Percentiles rank a stretch among this genome's conserved stretches.
Evolutionary conservation across 2,888 invertebrate species (phyloP).

Genomic region (Drosophila bunnanda): DNA sequence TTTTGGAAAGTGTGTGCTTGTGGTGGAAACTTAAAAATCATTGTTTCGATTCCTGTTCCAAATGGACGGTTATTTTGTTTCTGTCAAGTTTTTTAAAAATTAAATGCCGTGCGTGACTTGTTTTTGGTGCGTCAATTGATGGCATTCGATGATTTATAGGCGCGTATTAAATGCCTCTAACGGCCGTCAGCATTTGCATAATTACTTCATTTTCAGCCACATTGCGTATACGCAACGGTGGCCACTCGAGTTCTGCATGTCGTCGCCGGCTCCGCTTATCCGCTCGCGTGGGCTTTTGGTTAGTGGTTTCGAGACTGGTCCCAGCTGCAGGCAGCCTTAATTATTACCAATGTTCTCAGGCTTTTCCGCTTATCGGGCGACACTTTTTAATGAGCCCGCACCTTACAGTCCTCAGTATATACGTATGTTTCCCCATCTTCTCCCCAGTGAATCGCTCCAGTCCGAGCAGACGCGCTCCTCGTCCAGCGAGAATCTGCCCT

Average conservation of each 20-base stretch:
- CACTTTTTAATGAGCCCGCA: slow-evolving; percentile 69
- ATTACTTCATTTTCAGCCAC: slow-evolving; percentile 67
- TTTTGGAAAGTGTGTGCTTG: slow-evolving; percentile 53
- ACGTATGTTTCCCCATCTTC: not conserved
- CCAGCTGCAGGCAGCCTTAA: slow-evolving; percentile 27
- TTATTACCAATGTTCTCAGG: slow-evolving; percentile 60
- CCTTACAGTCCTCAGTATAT: slow-evolving; percentile 6
- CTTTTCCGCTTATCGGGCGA: slow-evolving; percentile 64
- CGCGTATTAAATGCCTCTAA: slow-evolving; percentile 59
- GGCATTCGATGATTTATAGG: slow-evolving; percentile 65
- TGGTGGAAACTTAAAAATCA: slow-evolving; percentile 22
- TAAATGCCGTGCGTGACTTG: slow-evolving; percentile 65
- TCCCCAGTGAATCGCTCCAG: slow-evolving; percentile 84
- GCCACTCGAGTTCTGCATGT: slow-evolving; percentile 52
- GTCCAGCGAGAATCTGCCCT: slow-evolving; percentile 87
- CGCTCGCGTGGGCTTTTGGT: slow-evolving; percentile 40
- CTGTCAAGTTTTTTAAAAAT: slow-evolving; percentile 23
- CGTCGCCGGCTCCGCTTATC: slow-evolving; percentile 29
- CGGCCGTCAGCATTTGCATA: slow-evolving; percentile 64
- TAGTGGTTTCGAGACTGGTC: slow-evolving; percentile 33
- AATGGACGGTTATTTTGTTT: slow-evolving; percentile 18
- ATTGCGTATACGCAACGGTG: slow-evolving; percentile 60
- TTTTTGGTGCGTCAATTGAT: slow-evolving; percentile 41
- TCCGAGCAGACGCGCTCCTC: slow-evolving; percentile 85
- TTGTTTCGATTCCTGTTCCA: slow-evolving; percentile 33